phyloP scores from a whole-genome alignment of 2,797 vertebrate species.

The Sciaenops ocellatus region DNA sequence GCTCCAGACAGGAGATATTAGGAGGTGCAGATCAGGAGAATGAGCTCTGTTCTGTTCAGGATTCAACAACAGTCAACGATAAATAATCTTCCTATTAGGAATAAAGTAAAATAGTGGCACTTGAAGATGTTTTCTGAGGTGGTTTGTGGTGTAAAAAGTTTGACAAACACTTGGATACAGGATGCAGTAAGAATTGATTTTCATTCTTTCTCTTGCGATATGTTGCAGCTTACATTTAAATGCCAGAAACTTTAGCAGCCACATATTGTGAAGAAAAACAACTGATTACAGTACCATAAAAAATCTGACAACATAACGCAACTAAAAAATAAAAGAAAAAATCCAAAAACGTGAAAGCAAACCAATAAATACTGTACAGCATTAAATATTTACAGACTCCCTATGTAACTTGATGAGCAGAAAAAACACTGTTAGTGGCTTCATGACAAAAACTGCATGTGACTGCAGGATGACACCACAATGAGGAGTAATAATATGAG shows the following conservation, averaged over 20 bases:
- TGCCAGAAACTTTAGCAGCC: slow-evolving; percentile 43
- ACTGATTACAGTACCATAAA: slow-evolving; percentile 16
- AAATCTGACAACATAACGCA: slow-evolving; percentile 30
- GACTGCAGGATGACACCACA: slow-evolving; percentile 17
- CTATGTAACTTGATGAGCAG: slow-evolving; percentile 32
- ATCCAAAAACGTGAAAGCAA: slow-evolving; percentile 38
- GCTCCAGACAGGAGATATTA: too few species aligned
- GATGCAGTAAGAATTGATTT: slow-evolving; percentile 5
- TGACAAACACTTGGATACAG: neutral
- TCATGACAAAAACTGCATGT: slow-evolving; percentile 28
- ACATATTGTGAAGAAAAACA: slow-evolving; percentile 35
- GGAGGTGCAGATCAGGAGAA: too few species aligned
- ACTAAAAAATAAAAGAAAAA: slow-evolving; percentile 14
- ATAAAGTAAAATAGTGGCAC: too few species aligned
- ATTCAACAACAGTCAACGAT: too few species aligned
- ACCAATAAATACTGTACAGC: slow-evolving; percentile 83
- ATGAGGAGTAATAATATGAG: slow-evolving; percentile 25
- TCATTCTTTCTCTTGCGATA: slow-evolving; percentile 43
- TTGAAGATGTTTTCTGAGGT: too few species aligned
- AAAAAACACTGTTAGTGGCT: slow-evolving; percentile 26
- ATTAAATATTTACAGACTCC: slow-evolving; percentile 74
- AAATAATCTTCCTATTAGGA: too few species aligned
- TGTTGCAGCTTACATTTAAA: slow-evolving; percentile 61
- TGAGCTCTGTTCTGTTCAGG: too few species aligned
- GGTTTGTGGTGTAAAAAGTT: too few species aligned